Percentiles rank a stretch among this genome's conserved stretches.
These are phyloP conservation scores for Harpagoxenus sublaevis DNA, from an alignment of 2,888 invertebrate species.

Conservation along the genomic window DNA sequence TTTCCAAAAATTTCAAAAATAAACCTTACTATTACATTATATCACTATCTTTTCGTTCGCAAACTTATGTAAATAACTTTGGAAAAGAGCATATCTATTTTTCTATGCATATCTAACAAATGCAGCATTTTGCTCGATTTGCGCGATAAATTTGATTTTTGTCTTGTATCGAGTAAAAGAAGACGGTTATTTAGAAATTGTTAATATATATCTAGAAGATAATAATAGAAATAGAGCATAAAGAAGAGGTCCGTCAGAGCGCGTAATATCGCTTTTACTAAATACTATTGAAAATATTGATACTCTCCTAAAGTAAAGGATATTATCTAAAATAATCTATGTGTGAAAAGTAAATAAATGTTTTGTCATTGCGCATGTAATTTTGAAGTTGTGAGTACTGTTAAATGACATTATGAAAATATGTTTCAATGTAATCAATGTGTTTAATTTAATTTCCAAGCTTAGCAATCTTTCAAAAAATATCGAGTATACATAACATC, in stretches of 20 bases:
- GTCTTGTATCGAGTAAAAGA: not conserved
- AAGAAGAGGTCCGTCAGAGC: not conserved
- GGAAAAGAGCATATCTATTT: constrained; percentile 57
- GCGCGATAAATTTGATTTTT: not conserved
- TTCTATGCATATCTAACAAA: constrained; percentile 31
- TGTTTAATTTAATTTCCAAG: not conserved
- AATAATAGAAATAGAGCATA: constrained; percentile 8
- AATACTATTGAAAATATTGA: not conserved
- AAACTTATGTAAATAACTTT: constrained; percentile 28
- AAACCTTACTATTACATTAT: not conserved
- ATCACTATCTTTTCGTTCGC: not conserved
- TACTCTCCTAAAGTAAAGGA: not conserved
- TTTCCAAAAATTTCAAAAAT: not conserved
- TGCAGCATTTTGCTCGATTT: constrained; percentile 23
- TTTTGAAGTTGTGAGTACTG: not conserved
- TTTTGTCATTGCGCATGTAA: constrained; percentile 3
- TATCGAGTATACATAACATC: not conserved
- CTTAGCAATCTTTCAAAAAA: not conserved
- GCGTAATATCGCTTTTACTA: constrained; percentile 12
- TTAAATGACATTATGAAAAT: not conserved
- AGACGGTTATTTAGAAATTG: constrained; percentile 33
- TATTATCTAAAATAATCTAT: not conserved
- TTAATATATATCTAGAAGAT: constrained; percentile 37
- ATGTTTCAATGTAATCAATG: not conserved
- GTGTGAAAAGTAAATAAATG: constrained; percentile 19